phyloP scores from a whole-genome alignment of 1,140 invertebrate genomes.

The Babylonia areolata region DNA sequence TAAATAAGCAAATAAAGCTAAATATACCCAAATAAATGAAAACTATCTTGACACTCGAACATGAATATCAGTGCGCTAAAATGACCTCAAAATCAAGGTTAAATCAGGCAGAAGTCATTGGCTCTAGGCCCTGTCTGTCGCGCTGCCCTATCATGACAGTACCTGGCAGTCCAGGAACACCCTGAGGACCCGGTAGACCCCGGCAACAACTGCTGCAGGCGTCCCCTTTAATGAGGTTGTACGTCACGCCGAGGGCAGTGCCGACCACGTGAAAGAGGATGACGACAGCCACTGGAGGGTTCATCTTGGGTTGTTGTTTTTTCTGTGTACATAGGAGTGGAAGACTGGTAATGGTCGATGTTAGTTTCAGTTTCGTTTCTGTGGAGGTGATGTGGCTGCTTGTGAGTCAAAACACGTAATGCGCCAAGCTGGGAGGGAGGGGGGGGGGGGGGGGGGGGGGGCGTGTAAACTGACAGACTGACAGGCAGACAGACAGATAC shows the following conservation, averaged over 20 bases:
- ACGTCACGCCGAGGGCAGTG: not conserved
- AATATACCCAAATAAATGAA: no score
- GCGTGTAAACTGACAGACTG: no score
- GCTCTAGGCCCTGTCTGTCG: no score
- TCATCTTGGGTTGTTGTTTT: not conserved
- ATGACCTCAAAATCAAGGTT: no score
- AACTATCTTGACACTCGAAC: no score
- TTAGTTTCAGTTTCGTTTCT: not conserved
- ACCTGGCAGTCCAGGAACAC: slow-evolving; percentile 64
- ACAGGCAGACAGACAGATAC: no score
- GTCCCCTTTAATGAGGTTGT: slow-evolving; percentile 26
- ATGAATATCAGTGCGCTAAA: no score
- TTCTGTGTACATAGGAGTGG: not conserved
- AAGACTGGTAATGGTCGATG: not conserved
- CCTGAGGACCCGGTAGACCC: slow-evolving; percentile 57
- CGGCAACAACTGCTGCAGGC: slow-evolving; percentile 54
- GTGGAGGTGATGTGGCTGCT: not conserved
- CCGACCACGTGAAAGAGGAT: not conserved
- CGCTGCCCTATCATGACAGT: not conserved
- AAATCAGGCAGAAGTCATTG: no score
- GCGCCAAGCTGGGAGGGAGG: no score
- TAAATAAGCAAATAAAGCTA: no score
- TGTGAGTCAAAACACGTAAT: not conserved
- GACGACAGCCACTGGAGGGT: not conserved
- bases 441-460: no score